A percentile compares a stretch with the other conserved stretches of the same genome.
phyloP scores from a whole-genome alignment of 2,888 invertebrate species.

The Heteropelma amictum region DNA sequence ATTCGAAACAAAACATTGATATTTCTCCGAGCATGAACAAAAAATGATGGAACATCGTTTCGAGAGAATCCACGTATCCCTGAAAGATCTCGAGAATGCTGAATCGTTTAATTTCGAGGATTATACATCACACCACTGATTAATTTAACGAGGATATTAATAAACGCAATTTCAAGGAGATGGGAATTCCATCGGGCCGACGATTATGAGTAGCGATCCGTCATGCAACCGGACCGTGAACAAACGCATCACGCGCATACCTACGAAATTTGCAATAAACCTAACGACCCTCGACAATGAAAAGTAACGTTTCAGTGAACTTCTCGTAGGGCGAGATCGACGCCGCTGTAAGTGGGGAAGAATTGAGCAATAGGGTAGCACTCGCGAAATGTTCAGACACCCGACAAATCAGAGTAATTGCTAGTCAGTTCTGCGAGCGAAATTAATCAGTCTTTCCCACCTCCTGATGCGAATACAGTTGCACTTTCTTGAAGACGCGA shows the following conservation, averaged over 20 bases:
- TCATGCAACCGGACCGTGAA: constrained; percentile 58
- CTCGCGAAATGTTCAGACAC: constrained; percentile 68
- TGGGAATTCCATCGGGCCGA: constrained; percentile 55
- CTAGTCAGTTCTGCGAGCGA: constrained; percentile 60
- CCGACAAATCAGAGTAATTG: constrained; percentile 75
- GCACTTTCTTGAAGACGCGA: constrained; percentile 10
- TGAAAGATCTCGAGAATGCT: background rate
- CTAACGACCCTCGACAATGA: constrained; percentile 77
- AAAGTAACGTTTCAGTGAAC: constrained; percentile 76
- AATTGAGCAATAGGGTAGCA: background rate
- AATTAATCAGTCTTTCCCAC: constrained; percentile 61
- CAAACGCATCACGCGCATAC: constrained; percentile 58
- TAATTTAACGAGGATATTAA: constrained; percentile 57
- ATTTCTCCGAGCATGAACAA: no score
- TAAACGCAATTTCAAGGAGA: constrained; percentile 53
- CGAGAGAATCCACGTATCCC: background rate
- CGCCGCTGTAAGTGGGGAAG: constrained; percentile 12
- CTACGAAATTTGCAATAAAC: constrained; percentile 75
- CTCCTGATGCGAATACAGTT: constrained; percentile 20
- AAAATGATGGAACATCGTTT: no score
- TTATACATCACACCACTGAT: constrained; percentile 50
- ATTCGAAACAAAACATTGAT: no score
- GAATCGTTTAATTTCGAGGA: constrained; percentile 20
- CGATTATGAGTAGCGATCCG: constrained; percentile 53
- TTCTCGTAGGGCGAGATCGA: constrained; percentile 50